These are phyloP conservation scores for Punctoribates punctum DNA, from an alignment of 2,888 invertebrate genomes.

Conservation along the genomic window DNA sequence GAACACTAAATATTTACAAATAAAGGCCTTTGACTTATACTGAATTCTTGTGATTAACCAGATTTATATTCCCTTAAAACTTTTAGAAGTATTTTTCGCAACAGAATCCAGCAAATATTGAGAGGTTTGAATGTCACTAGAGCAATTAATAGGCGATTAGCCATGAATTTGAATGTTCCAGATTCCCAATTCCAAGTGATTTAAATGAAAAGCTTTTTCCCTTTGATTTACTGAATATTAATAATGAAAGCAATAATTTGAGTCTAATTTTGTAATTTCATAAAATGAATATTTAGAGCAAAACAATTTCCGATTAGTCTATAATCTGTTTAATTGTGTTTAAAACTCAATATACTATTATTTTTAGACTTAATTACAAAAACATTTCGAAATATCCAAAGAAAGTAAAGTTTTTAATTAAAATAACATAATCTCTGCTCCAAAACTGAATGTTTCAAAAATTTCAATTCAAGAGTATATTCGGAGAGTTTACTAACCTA, in stretches of 20 bases:
- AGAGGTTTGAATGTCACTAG: neutral
- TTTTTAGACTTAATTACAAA: conserved; percentile 10
- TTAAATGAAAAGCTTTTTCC: neutral
- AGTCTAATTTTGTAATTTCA: neutral
- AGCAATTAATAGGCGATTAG: neutral
- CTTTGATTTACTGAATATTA: neutral
- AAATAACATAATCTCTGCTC: neutral
- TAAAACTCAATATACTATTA: neutral
- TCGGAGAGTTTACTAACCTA: neutral
- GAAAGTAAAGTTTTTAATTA: neutral
- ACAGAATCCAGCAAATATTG: too few relatives aligned
- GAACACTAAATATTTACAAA: too few relatives aligned
- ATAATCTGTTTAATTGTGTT: conserved; percentile 6
- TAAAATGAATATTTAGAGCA: conserved; percentile 27
- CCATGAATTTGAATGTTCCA: neutral
- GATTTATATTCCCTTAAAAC: too few relatives aligned
- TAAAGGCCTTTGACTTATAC: too few relatives aligned
- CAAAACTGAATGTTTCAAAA: neutral
- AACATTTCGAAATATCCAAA: neutral
- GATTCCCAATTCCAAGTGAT: neutral
- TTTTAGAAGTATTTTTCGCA: too few relatives aligned
- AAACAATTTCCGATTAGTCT: neutral
- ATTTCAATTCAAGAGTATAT: conserved; percentile 2
- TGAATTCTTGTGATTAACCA: too few relatives aligned
- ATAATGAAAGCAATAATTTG: neutral